A percentile compares a stretch with the other conserved stretches of the same genome.
These are phyloP conservation scores for Cottoperca gobio DNA, from an alignment of 2,797 vertebrate genomes.

Conservation along the genomic window DNA sequence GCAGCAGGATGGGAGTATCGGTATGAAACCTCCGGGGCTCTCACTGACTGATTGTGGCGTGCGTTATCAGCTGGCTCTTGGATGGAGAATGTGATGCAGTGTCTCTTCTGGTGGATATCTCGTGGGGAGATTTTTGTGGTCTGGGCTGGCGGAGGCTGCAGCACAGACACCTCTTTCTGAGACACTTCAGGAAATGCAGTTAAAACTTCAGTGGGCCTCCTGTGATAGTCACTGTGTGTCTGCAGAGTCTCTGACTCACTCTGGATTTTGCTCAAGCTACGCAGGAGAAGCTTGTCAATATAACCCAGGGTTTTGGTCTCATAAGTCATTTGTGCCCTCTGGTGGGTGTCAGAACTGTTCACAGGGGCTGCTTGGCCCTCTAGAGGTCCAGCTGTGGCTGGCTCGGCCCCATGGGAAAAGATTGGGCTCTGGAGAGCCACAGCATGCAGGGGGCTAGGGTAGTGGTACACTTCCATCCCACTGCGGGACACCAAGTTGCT, in stretches of 20 bases:
- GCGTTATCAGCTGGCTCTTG: slow-evolving; percentile 56
- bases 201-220: slow-evolving; percentile 59
- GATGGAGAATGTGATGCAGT: slow-evolving; percentile 48
- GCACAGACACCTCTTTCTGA: slow-evolving; percentile 39
- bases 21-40: slow-evolving; percentile 51
- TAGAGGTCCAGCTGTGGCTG: slow-evolving; percentile 39
- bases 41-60: slow-evolving; percentile 41
- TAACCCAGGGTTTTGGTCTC: slow-evolving; percentile 84
- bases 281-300: slow-evolving; percentile 88
- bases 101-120: slow-evolving; percentile 59
- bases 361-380: slow-evolving; percentile 48
- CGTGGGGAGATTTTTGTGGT: slow-evolving; percentile 39
- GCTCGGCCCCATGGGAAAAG: slow-evolving; percentile 82
- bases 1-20: slow-evolving; percentile 63
- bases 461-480: slow-evolving; percentile 91
- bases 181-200: slow-evolving; percentile 43
- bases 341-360: slow-evolving; percentile 42
- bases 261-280: slow-evolving; percentile 78
- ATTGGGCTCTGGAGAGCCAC: slow-evolving; percentile 96
- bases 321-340: slow-evolving; percentile 49
- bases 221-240: slow-evolving; percentile 40
- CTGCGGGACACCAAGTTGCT: slow-evolving; percentile 89
- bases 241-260: slow-evolving; percentile 65
- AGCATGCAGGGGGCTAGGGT: slow-evolving; percentile 95
- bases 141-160: slow-evolving; percentile 34